Base-by-base conservation (phyloP, 1,140 invertebrate genomes). In the Euschistus heros region DNA sequence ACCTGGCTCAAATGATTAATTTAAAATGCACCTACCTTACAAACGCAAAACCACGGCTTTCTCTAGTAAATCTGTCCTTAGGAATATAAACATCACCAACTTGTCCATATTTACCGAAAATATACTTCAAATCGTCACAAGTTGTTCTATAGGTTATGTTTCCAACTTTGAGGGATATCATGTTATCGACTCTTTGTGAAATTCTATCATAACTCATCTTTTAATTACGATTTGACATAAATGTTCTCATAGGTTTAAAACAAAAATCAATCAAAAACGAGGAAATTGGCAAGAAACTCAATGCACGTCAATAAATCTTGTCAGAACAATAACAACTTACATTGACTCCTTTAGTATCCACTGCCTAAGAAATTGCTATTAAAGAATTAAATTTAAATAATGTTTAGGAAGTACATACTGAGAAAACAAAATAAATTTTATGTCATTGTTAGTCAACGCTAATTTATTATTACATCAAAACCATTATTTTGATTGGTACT, bases 51-150 rank as follows among this genome's bases (percentile, higher is more conserved):
- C 96, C 96, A 70, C 94, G 83, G 71, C 92, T 96, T 78, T 97
- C 94, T 62, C 91, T 82, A 13, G 92, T 93, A 75, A 94, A 96
- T 64, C 93, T 82, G 77, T 98, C 94, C 66, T 94, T 80, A 14
- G 96, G 96, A 76, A 98, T 98, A 76, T 98, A 98, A 74, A 98
- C 94, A 80, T 98, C 95, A 33, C 94, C 94, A 59, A 98, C 92
- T 76, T 97, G 92, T 27, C 96, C 96, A 77, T 93, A 98, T 77
- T 94, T 86, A 75, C 96, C 92, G 75, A 98, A 98, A 55, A 92
- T 90, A 70, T 93, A 82, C 71, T 92, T 84, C 59, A 98, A 79
- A 82, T 97, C 94, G 75, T 96, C 94, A 44, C 91, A 90, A 24
- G 92, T 95, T 24, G 95, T 98, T 68, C 95, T 82, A 74, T 97